phyloP scores from a whole-genome alignment of 2,888 invertebrate genomes.

The Torymus aiolomorphi region DNA sequence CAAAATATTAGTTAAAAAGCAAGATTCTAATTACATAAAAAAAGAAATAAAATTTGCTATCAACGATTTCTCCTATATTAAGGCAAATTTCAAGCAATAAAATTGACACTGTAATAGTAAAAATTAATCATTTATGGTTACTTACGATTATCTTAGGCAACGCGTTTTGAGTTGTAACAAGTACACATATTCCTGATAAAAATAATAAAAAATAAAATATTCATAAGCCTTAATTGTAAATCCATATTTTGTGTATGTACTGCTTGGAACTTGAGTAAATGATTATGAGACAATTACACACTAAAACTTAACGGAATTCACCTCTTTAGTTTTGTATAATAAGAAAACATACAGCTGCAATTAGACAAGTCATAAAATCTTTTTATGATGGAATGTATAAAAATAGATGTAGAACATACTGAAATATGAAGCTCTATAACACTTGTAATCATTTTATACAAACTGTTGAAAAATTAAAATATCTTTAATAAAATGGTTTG shows the following conservation, averaged over 20 bases:
- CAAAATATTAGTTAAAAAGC: slow-evolving; percentile 14
- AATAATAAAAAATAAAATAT: slow-evolving; percentile 52
- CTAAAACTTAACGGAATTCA: slow-evolving; percentile 26
- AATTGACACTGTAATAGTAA: slow-evolving; percentile 33
- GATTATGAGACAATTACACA: slow-evolving; percentile 38
- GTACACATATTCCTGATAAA: slow-evolving; percentile 33
- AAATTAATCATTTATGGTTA: neutral
- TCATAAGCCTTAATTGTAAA: slow-evolving; percentile 69
- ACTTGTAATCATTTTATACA: no score
- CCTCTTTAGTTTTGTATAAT: no score
- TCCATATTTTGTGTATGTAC: slow-evolving; percentile 68
- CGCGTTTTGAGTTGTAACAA: neutral
- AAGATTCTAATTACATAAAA: slow-evolving; percentile 11
- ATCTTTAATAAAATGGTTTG: no score
- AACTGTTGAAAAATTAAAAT: no score
- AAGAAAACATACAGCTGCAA: neutral
- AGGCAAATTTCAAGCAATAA: slow-evolving; percentile 37
- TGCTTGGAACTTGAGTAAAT: slow-evolving; percentile 60
- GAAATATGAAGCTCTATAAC: no score
- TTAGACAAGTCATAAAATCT: neutral
- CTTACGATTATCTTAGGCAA: slow-evolving; percentile 32
- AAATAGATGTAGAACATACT: no score
- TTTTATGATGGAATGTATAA: no score
- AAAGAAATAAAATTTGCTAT: slow-evolving; percentile 33
- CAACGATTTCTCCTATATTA: slow-evolving; percentile 13